Evolutionary conservation across 2,888 invertebrate species (phyloP).

Genomic region (Taphrorychus bicolor): DNA sequence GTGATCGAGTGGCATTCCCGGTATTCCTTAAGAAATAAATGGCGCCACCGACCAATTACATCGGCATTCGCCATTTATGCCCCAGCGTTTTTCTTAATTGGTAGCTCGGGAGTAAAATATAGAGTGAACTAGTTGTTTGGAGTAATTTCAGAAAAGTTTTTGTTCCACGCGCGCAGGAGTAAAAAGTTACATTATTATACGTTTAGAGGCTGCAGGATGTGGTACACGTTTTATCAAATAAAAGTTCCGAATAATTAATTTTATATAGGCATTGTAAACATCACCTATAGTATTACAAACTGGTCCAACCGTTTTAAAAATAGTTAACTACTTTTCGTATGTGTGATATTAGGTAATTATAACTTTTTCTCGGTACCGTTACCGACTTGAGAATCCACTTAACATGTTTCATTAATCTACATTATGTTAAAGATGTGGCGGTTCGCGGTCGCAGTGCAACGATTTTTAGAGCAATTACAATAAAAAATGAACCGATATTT

Average conservation of each 20-base stretch:
- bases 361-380: conserved; percentile 34
- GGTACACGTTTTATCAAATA: no score
- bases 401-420: conserved; percentile 39
- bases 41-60: conserved; percentile 16
- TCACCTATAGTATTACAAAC: not conserved
- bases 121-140: not conserved
- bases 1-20: conserved; percentile 13
- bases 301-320: conserved; percentile 12
- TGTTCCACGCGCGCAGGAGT: no score
- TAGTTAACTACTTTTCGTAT: conserved; percentile 10
- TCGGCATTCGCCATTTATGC: conserved; percentile 13
- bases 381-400: conserved; percentile 34
- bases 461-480: conserved; percentile 15
- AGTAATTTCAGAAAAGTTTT: not conserved
- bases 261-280: not conserved
- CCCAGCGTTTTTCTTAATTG: conserved; percentile 9
- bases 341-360: conserved; percentile 34
- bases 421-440: conserved; percentile 31
- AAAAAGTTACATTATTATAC: no score
- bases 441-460: conserved; percentile 19
- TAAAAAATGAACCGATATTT: conserved; percentile 24
- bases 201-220: no score
- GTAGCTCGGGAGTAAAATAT: conserved; percentile 1
- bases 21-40: conserved; percentile 17
- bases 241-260: not conserved